Conservation (phyloP, 2,797 vertebrate genomes). For the Sebastes iracundus region DNA sequence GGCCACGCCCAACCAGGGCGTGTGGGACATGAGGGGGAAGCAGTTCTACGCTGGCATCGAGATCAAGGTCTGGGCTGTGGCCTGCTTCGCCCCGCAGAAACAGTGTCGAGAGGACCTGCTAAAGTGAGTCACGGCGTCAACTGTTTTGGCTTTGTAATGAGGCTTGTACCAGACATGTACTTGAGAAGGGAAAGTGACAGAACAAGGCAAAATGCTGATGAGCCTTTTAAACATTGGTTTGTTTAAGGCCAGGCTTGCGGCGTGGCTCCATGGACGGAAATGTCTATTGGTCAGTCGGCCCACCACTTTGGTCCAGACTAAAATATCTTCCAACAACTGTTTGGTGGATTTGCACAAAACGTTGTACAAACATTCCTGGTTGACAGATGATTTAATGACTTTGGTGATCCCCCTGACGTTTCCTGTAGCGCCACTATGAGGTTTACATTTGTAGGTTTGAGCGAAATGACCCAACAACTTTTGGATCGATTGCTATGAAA, state of each 20-base stretch:
- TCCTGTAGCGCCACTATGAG: not conserved
- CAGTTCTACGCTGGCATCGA: constrained; percentile 99
- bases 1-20: constrained; percentile 99
- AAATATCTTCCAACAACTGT: too few relatives aligned
- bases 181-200: not conserved
- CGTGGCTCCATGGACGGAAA: not conserved
- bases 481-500: not conserved
- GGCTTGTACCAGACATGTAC: not conserved
- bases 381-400: not conserved
- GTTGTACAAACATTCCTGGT: not conserved
- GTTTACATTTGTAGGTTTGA: not conserved
- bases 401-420: not conserved
- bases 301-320: too few relatives aligned
- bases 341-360: too few relatives aligned
- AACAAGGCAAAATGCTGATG: not conserved
- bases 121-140: constrained; percentile 87
- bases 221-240: not conserved
- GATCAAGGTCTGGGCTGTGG: constrained; percentile 99
- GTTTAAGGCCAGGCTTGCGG: not conserved
- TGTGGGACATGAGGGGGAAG: constrained; percentile 99
- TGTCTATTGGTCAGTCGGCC: not conserved
- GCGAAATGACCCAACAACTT: not conserved
- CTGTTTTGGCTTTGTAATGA: not conserved
- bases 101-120: constrained; percentile 98
- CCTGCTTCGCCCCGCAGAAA: constrained; percentile 98